Evolutionary conservation across 1,140 invertebrate species (phyloP), one percentile per base, ranked within the genome.

Genomic region (Stegodyphus dumicola): DNA sequence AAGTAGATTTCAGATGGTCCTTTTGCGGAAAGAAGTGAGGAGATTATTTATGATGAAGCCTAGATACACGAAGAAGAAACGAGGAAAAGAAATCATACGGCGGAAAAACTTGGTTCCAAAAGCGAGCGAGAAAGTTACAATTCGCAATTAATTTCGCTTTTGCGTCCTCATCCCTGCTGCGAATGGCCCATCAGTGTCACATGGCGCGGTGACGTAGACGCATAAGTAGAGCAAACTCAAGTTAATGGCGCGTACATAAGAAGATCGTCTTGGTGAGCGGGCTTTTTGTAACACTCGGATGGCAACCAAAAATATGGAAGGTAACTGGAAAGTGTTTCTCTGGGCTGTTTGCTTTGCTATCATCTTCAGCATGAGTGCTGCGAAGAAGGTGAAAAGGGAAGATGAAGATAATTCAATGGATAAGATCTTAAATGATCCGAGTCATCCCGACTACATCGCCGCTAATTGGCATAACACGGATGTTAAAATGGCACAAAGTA

Each of bases 401-500:
- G 52, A 54, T 1, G 77, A 79, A 7, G 80, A 75, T 6, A 67
- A 75, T 1, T 49, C 70, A 9, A 60, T 69, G 2, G 65, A 85
- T 15, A 71, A 70, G 33, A 76, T 77, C 13, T 11, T 77, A 17
- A 54, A 78, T 33, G 53, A 86, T 49, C 66, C 75, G 3, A 17
- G 52, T 13, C 75, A 78, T 49, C 84, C 84, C 18, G 66, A 74
- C 13, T 73, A 78, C 9, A 74, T 86, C 13, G 54, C n/a, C 5
- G 84, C 84, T 10, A 65, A n/a, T 3, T 86, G 84, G 84, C 77
- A 86, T 65, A 52, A 77, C 11, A 74, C 84, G 6, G 76, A 86
- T 15, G 5, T 67, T 15, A 78, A 54, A 33, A 33, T 86, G 2
- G 18, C 67, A 10, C 5, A 78, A 15, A 73, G n/a, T n/a, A 48